Evolutionary conservation across 2,113 vertebrate species (phyloP), one percentile per base, ranked within the genome.

Genomic region (Phrynosoma platyrhinos): DNA sequence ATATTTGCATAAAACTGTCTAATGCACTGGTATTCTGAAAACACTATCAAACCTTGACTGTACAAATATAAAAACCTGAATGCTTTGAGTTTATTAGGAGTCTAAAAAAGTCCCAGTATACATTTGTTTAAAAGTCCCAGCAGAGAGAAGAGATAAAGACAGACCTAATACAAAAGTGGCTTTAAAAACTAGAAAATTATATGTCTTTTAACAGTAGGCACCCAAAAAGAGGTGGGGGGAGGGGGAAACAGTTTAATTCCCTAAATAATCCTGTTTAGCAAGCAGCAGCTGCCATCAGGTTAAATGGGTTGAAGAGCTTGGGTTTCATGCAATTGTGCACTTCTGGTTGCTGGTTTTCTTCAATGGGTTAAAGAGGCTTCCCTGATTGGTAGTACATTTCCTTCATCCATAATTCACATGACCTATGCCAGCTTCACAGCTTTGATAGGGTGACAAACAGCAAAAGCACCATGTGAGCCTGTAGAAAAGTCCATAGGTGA

Each of bases 291-390:
- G 42, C 42, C 62, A 69, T 40, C 62, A 69, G 9, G 87, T 62
- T 83, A 83, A 81, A 82, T 82, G 86, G 72, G 66, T 10, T 71
- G 53, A 86, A 80, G 13, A 72, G 66, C 14, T 42, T 87, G 53
- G 68, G 87, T 83, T 78, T n/a, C 74, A 88, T 78, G 81, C n/a
- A 32, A 78, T 78, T 58, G 47, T 83, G 87, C 87, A 88, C 87
- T 88, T 88, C 74, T 42, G 87, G 87, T 83, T 88, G 87, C 87
- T 88, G 87, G 87, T 88, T 88, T 88, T 83, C 62, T 83, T 69
- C 42, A 83, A 40, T 68, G n/a, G 52, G 25, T 88, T 55, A 77
- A 78, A 76, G 42, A 69, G 81, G 75, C 87, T 88, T 88, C 87
- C 87, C 87, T 88, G 87, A 88, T 83, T 69, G 47, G 87, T 53